Evolutionary conservation across 1,140 invertebrate genomes (phyloP), one percentile per base, ranked within the genome.

Genomic region (Psilanteris sp.): DNA sequence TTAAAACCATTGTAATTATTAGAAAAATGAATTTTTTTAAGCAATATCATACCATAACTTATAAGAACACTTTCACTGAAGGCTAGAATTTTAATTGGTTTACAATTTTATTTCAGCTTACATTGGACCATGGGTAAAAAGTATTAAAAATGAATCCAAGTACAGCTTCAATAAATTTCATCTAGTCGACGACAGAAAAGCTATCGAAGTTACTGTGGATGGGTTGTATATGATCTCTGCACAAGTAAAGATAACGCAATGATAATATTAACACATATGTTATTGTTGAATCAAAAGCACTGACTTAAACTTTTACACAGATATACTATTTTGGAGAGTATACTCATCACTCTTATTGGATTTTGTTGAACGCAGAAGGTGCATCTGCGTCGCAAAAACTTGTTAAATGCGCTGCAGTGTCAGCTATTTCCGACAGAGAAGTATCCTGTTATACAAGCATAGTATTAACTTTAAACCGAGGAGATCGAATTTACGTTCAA

Each of bases 171-270:
- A 80, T 39, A 83, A 85, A 39, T 88, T 86, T 73, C 81, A 87
- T 75, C 74, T 88, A 64, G 82, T 83, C 36, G 84, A 88, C 20
- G 73, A 85, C 34, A 82, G 79, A 34, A 83, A 76, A 43, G 79
- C 85, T 2, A 85, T 88, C 7, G 83, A 87, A 84, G 79, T 87
- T 32, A 81, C 79, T 10, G 54, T 77, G 3, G 83, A 78, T 27
- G 86, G 86, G 50, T 78, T 88, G 31, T 88, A 85, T 44, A 82
- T 84, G 77, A 84, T 88, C 39, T 84, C 85, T 54, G 75, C 79
- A 16, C 86, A 88, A 79, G 86, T 88, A 79, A 70, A n/a, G n/a
- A n/a, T n/a, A n/a, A n/a, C n/a, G n/a, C n/a, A n/a, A n/a, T n/a
- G n/a, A n/a, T n/a, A n/a, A n/a, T n/a, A n/a, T n/a, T n/a, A n/a